Conservation (phyloP, 2,797 vertebrate species). For the Mormyrops boulengeri region DNA sequence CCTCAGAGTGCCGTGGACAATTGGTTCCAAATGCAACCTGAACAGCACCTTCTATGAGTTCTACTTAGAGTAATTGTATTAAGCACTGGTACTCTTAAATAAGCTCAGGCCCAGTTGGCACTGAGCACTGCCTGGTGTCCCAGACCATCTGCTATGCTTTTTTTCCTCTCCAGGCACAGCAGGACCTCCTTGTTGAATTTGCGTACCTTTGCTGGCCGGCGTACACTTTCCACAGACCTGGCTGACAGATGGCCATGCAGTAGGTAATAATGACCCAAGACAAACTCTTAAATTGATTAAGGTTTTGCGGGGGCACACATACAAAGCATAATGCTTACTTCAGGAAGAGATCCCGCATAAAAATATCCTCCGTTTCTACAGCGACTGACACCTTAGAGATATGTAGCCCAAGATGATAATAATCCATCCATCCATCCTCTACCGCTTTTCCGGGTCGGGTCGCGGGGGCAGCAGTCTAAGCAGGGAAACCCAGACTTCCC, state of each 20-base stretch:
- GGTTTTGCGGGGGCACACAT: slow-evolving; percentile 51
- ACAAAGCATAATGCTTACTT: slow-evolving; percentile 43
- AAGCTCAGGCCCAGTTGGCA: slow-evolving; percentile 48
- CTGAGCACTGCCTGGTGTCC: slow-evolving; percentile 39
- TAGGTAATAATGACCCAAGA: slow-evolving; percentile 79
- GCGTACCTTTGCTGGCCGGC: slow-evolving; percentile 50
- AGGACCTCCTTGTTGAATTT: slow-evolving; percentile 34
- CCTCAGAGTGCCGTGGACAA: not conserved
- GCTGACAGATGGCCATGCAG: slow-evolving; percentile 79
- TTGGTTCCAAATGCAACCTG: slow-evolving; percentile 4
- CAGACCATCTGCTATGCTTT: slow-evolving; percentile 55
- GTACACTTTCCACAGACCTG: slow-evolving; percentile 46
- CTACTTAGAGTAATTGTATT: slow-evolving; percentile 42
- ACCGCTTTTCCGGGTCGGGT: no score
- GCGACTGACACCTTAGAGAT: slow-evolving; percentile 45
- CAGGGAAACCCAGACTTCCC: no score
- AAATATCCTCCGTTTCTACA: slow-evolving; percentile 40
- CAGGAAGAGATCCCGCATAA: slow-evolving; percentile 38
- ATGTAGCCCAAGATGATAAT: slow-evolving; percentile 15
- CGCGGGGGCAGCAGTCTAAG: no score
- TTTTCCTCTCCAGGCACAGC: slow-evolving; percentile 19
- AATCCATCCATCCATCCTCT: not conserved
- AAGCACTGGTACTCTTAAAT: slow-evolving; percentile 51
- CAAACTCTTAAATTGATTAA: slow-evolving; percentile 69
- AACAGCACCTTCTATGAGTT: slow-evolving; percentile 25